Evolutionary conservation across 1,140 invertebrate genomes (phyloP), one percentile per base, ranked within the genome.

Genomic region (Mylabris phalerata): DNA sequence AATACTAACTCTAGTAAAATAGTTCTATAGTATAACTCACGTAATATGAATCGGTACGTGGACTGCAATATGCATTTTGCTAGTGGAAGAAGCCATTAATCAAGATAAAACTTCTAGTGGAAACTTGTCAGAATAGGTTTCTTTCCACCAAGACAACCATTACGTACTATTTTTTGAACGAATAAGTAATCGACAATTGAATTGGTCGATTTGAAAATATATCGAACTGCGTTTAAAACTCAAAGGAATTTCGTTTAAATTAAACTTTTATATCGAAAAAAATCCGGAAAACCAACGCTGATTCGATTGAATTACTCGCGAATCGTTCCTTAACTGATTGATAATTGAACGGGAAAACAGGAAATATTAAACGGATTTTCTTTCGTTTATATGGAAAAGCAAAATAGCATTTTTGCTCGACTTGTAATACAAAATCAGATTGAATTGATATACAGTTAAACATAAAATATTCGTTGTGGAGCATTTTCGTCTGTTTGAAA

Each of bases 51-150:
- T 32, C 32, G 32, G 32, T 32, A 32, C 7, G 32, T 32, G 32
- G 32, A 32, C 32, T 54, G 42, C 51, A 45, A 9, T 45, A 13
- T 54, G 42, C 43, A 54, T 38, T 54, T 46, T 46, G 42, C 51
- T 46, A 38, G 43, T 45, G 48, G 45, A 32, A 9, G 19, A 48
- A 42, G 48, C 38, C 54, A 48, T 56, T 56, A 56, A 56, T 56
- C 43, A 56, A 46, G 54, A 56, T 56, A 48, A 56, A 48, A 38
- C 7, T 32, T 25, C 54, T 48, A 56, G 45, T 56, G 54, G 54
- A 56, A 56, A 56, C 42, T 55, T 55, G 52, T 48, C 52, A 48
- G 42, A 55, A 40, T 56, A 44, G 7, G 40, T 56, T 56, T 56
- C 54, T 48, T 56, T 42, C 9, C 38, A 46, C 9, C 6, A 46